Percentiles rank a stretch among this genome's conserved stretches.
Conservation (phyloP, 1,140 invertebrate species). For the Dinothrombium tinctorium region DNA sequence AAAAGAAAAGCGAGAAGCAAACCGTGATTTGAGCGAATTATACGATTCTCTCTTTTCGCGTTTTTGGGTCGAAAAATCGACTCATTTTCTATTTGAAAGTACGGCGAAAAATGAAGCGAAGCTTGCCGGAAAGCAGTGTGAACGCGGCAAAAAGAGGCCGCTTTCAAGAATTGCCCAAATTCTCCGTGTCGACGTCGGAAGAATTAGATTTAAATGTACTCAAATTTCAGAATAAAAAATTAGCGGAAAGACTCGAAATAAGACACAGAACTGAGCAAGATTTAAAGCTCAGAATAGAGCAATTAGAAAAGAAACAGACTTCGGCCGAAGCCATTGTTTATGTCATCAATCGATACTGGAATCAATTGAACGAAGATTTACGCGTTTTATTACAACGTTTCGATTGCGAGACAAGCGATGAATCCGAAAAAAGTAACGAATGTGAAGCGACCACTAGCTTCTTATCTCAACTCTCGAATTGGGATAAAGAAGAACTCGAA, state of each 20-base stretch:
- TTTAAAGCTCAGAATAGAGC: constrained; percentile 71
- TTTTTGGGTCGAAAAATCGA: too few relatives aligned
- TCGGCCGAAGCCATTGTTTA: constrained; percentile 93
- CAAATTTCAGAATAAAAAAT: constrained; percentile 88
- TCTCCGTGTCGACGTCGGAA: constrained; percentile 27
- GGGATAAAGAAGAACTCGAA: constrained; percentile 91
- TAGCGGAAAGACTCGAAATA: constrained; percentile 66
- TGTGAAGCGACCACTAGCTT: constrained; percentile 90
- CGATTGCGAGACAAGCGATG: constrained; percentile 89
- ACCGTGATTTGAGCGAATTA: too few relatives aligned
- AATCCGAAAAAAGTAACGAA: constrained; percentile 41
- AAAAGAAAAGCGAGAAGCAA: too few relatives aligned
- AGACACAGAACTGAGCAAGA: constrained; percentile 67
- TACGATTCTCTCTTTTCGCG: too few relatives aligned
- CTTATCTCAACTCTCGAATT: constrained; percentile 80
- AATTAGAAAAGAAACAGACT: constrained; percentile 83
- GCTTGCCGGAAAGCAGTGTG: too few relatives aligned
- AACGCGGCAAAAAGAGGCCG: too few relatives aligned
- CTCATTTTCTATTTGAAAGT: too few relatives aligned
- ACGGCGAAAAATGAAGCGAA: too few relatives aligned
- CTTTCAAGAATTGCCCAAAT: not conserved
- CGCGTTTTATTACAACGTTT: constrained; percentile 75
- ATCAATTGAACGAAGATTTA: constrained; percentile 88
- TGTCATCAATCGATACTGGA: constrained; percentile 96
- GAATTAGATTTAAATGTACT: constrained; percentile 93